Conservation (phyloP, 2,113 vertebrate genomes). For the Ondatra zibethicus region DNA sequence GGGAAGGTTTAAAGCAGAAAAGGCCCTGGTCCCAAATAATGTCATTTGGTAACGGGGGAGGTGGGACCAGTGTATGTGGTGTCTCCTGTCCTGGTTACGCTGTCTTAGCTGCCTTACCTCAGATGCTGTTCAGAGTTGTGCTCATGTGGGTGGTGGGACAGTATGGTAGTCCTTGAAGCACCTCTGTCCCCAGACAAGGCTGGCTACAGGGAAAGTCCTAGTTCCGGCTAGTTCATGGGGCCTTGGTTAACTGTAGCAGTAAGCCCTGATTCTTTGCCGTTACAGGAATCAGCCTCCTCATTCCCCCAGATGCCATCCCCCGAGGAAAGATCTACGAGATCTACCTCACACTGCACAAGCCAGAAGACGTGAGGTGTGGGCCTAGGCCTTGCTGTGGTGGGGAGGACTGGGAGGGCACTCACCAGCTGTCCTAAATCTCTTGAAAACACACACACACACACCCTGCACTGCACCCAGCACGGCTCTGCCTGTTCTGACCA, state of each 20-base stretch:
- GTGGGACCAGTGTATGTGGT: background rate
- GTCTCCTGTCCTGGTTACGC: background rate
- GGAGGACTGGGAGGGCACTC: background rate
- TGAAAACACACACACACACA: background rate
- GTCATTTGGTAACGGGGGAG: background rate
- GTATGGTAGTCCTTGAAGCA: background rate
- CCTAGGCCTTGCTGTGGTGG: background rate
- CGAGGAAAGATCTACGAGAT: slow-evolving; percentile 99
- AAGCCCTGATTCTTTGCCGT: background rate
- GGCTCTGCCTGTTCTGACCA: background rate
- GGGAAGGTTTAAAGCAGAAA: background rate
- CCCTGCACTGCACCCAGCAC: background rate
- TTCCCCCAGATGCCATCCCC: slow-evolving; percentile 98
- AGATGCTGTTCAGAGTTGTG: background rate
- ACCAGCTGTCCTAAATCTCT: background rate
- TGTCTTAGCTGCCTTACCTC: background rate
- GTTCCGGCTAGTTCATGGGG: background rate
- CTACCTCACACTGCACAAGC: slow-evolving; percentile 98
- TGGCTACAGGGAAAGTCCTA: background rate
- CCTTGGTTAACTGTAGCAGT: background rate
- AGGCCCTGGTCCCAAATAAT: background rate
- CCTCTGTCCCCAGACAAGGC: background rate
- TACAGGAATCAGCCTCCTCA: slow-evolving; percentile 96
- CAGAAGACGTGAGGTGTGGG: slow-evolving; percentile 98
- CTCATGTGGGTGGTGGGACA: background rate